Conservation (phyloP, 2,113 vertebrate species). For the Notothenia rossii region DNA sequence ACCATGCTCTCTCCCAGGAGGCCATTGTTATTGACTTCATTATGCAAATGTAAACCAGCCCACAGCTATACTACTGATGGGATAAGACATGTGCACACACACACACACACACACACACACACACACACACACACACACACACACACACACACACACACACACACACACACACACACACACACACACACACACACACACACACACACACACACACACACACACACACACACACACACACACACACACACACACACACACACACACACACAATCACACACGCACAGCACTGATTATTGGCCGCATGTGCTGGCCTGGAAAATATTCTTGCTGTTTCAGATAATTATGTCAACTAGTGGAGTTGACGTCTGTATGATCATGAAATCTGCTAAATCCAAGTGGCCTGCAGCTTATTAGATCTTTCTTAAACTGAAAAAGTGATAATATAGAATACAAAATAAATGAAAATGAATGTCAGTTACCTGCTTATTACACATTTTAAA, state of each 20-base stretch:
- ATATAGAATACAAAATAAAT: neutral
- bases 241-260: slow-evolving; percentile 12
- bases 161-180: too few species aligned
- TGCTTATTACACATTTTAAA: too few species aligned
- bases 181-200: slow-evolving; percentile 31
- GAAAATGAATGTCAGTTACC: neutral
- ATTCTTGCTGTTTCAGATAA: slow-evolving; percentile 71
- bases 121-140: slow-evolving; percentile 32
- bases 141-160: too few species aligned
- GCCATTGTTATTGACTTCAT: slow-evolving; percentile 78
- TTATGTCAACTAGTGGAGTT: slow-evolving; percentile 68
- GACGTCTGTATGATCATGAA: slow-evolving; percentile 68
- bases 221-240: slow-evolving; percentile 25
- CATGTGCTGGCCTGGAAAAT: slow-evolving; percentile 45
- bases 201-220: slow-evolving; percentile 27
- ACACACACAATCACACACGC: slow-evolving; percentile 28
- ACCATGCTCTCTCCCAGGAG: slow-evolving; percentile 74
- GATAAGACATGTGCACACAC: slow-evolving; percentile 39
- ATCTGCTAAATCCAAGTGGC: slow-evolving; percentile 38
- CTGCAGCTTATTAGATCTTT: slow-evolving; percentile 31
- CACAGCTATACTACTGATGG: slow-evolving; percentile 74
- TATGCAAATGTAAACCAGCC: slow-evolving; percentile 79
- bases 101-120: slow-evolving; percentile 4
- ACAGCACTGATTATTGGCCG: slow-evolving; percentile 32
- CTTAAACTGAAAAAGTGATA: slow-evolving; percentile 21